Evolutionary conservation across 2,888 invertebrate genomes (phyloP).

Genomic region (Drosophila fungiperda): DNA sequence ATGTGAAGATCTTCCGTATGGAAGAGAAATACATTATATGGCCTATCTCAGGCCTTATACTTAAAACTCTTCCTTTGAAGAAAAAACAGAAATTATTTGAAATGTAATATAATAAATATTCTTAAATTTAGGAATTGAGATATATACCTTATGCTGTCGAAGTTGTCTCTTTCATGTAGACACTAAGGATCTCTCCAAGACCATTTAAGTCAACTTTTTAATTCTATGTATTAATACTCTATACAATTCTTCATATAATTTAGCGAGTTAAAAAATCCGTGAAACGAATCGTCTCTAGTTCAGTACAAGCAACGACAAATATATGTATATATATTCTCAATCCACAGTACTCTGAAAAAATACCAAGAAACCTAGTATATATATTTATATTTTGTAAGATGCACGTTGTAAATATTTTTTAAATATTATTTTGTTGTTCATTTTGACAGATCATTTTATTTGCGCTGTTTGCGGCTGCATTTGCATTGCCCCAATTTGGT

Average conservation of each 20-base stretch:
- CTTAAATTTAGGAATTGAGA: neutral
- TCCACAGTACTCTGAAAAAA: neutral
- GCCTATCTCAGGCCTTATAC: neutral
- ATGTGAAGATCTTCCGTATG: too few species aligned
- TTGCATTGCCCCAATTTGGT: constrained; percentile 50
- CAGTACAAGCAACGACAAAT: neutral
- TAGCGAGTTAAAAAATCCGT: neutral
- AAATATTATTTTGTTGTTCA: neutral
- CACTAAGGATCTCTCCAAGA: neutral
- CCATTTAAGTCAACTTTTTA: neutral
- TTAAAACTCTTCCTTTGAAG: neutral
- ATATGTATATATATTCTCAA: neutral
- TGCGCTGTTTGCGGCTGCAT: constrained; percentile 37
- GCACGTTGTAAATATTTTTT: neutral
- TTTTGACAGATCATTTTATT: constrained; percentile 47
- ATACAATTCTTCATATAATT: neutral
- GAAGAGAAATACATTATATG: too few species aligned
- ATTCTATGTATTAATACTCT: neutral
- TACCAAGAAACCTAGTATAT: neutral
- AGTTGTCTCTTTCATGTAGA: neutral
- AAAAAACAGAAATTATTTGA: neutral
- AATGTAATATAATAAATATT: neutral
- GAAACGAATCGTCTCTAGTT: neutral
- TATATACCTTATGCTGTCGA: neutral
- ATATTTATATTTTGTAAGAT: neutral